Percentiles rank a stretch among this genome's conserved stretches.
Evolutionary conservation across 30 jellyfish, hydroid and myxozoan genomes (phyloP).

Genomic region (Mastigias papua): DNA sequence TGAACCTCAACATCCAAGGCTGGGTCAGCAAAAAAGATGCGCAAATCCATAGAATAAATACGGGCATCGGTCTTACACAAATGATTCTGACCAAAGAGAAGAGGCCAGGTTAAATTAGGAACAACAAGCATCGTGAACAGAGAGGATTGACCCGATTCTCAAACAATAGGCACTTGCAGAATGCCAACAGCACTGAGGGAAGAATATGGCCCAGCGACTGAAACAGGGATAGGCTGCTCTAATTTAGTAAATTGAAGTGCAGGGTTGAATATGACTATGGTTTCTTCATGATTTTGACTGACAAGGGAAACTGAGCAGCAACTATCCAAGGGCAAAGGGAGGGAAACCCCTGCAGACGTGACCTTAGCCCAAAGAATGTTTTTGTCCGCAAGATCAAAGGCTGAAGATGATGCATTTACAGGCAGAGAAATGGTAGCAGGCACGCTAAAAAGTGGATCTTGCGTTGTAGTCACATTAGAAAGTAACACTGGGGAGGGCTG

Average conservation of each 20-base stretch:
- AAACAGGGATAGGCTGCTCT: constrained; percentile 60
- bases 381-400: constrained; percentile 44
- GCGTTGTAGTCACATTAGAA: not conserved
- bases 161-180: constrained; percentile 49
- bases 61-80: constrained; percentile 44
- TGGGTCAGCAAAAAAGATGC: constrained; percentile 32
- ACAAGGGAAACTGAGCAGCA: constrained; percentile 59
- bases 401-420: constrained; percentile 26
- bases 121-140: constrained; percentile 57
- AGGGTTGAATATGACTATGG: constrained; percentile 24
- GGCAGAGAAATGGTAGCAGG: constrained; percentile 44
- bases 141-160: constrained; percentile 9
- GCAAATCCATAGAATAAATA: constrained; percentile 31
- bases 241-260: constrained; percentile 8
- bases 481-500: not conserved
- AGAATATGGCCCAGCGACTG: constrained; percentile 26
- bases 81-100: constrained; percentile 66
- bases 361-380: constrained; percentile 62
- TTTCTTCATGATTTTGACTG: constrained; percentile 54
- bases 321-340: constrained; percentile 63
- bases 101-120: constrained; percentile 55
- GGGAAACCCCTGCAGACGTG: constrained; percentile 58
- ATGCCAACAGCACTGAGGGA: constrained; percentile 16
- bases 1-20: constrained; percentile 42
- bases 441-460: constrained; percentile 50